Base-by-base conservation (phyloP, 2,888 invertebrate genomes). In the Pyrrhia umbra region DNA sequence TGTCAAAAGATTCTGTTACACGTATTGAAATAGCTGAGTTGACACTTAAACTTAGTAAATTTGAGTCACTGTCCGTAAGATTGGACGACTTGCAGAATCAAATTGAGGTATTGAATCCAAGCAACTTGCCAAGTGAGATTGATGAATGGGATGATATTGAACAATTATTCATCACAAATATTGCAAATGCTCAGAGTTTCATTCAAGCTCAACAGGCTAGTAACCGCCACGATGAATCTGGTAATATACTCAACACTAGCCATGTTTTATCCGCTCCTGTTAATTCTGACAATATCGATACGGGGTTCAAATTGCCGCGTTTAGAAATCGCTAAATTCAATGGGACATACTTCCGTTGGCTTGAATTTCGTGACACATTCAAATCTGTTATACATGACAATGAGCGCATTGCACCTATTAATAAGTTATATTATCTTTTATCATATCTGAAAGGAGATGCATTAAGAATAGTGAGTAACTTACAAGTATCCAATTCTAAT, bases 1-100 rank as follows among this genome's bases (percentile, higher is more conserved):
- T 10, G 37, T 37, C 37, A 37, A 45, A 45, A 6, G 23, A 46
- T 25, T 46, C 45, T 15, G 45, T 46, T 46, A 46, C 45, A 37
- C 37, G 37, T n/a, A 25, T 46, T 15, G 25, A 42, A 42, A 13
- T 21, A 13, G 42, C 42, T 8, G 42, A 42, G 42, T 21, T 42
- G 21, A 42, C 13, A 42, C 20, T 42, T 21, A 42, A 13, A 21
- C 42, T 42, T 42, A 20, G 20, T 42, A 21, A 20, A 42, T 40
- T 40, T 40, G 42, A 42, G 42, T 42, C 42, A 13, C 42, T 42
- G 20, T 42, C 21, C 20, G 40, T 42, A 20, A 1, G 42, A 2
- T 42, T 21, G 13, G 20, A 20, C 13, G 20, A 42, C 20, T 42
- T 40, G 40, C 40, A 40, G 40, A 40, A 40, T 20, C 18, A 20